Base-by-base conservation (phyloP, 2,888 invertebrate genomes). In the Smittia aterrima region DNA sequence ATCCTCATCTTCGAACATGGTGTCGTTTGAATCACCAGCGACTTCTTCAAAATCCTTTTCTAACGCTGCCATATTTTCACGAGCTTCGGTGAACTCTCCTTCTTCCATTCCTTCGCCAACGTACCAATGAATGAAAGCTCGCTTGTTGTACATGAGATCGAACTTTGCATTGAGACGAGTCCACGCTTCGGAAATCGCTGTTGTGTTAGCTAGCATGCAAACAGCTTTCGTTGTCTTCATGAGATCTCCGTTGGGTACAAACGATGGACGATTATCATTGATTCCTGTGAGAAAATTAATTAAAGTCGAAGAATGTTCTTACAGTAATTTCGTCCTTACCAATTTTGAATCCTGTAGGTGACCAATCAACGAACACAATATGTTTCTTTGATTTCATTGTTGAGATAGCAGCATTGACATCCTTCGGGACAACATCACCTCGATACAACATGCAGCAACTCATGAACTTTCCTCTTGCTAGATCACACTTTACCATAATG, bases 71-170 rank as follows among this genome's bases (percentile, higher is more conserved):
- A 92, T 84, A 82, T 92, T 91, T 79, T 92, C 92, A 38, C 92
- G 85, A 22, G 92, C 92, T 80, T 92, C 92, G 7, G 89, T 87
- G 82, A 93, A 92, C 82, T 92, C 92, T 0, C 91, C 92, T 81
- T 91, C 91, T 79, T 91, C 91, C 92, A 92, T 92, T 75, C 92
- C 92, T 81, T 92, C 91, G 54, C 90, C 90, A 11, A 90, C 89
- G 79, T 91, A 93, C 95, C 95, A 95, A 83, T 95, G 95, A 76
- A 95, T 93, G 80, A 95, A 95, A 66, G 95, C 95, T 76, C 93
- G 85, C 84, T 95, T 95, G 78, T 92, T 90, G 83, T 90, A 95
- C 93, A 95, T 94, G 79, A 95, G 86, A 83, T 95, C 94, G 81
- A 95, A 94, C 84, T 95, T 95, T 83, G 90, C 90, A 84, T 94